Evolutionary conservation across 2,797 vertebrate genomes (phyloP).

Genomic region (Siniperca undulata): DNA sequence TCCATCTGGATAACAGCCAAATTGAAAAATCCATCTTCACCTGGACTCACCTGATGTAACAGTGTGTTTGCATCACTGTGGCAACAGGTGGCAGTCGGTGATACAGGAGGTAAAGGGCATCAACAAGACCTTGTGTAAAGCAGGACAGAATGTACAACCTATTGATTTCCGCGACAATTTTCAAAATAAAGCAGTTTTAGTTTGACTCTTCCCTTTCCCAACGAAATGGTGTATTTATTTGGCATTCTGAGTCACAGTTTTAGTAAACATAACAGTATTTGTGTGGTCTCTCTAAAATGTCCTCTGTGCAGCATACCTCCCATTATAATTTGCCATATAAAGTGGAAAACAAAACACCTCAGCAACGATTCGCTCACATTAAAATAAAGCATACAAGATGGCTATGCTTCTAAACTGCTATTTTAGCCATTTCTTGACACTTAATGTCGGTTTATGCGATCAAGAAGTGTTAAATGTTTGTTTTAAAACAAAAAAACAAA

Average conservation of each 20-base stretch:
- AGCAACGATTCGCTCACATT: too few relatives aligned
- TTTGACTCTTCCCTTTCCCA: accelerated
- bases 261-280: neutral
- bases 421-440: neutral
- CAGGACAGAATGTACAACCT: accelerated
- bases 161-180: neutral
- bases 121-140: neutral
- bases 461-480: neutral
- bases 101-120: neutral
- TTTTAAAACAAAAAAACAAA: too few relatives aligned
- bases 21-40: neutral
- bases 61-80: conserved; percentile 35
- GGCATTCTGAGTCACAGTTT: accelerated
- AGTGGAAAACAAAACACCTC: neutral
- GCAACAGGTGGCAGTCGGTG: conserved; percentile 54
- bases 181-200: conserved; percentile 39
- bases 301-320: accelerated
- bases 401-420: neutral
- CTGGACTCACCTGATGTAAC: conserved; percentile 15
- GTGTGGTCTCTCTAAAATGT: accelerated
- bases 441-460: too few relatives aligned
- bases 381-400: neutral
- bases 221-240: accelerated
- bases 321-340: neutral
- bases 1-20: too few relatives aligned